These are phyloP conservation scores for Galleria mellonella DNA, from an alignment of 1,140 invertebrate genomes.

Conservation along the genomic window DNA sequence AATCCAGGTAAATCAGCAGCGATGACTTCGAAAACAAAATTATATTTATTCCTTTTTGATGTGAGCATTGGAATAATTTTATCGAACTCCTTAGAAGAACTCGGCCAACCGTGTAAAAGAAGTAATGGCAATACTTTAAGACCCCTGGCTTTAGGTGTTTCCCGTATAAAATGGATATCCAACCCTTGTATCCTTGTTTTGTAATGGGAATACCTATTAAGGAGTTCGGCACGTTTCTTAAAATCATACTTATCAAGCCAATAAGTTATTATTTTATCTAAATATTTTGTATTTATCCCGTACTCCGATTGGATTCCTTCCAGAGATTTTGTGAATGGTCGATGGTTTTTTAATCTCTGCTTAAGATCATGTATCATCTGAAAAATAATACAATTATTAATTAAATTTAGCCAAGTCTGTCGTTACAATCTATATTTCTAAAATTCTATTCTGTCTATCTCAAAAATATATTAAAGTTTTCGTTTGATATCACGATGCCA, in stretches of 20 bases:
- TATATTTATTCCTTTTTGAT: constrained; percentile 72
- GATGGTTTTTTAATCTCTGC: constrained; percentile 74
- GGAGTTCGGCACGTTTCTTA: constrained; percentile 76
- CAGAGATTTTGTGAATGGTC: constrained; percentile 76
- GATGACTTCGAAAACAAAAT: constrained; percentile 88
- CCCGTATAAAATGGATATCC: constrained; percentile 84
- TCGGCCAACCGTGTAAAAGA: constrained; percentile 95
- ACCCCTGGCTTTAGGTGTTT: constrained; percentile 60
- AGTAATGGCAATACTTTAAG: constrained; percentile 82
- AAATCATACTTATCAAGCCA: constrained; percentile 87
- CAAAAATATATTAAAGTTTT: too few species aligned
- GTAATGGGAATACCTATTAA: constrained; percentile 85
- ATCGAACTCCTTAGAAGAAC: constrained; percentile 90
- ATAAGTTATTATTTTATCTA: constrained; percentile 80
- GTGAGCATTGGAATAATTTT: constrained; percentile 86
- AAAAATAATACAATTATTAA: neutral
- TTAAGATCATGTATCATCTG: constrained; percentile 80
- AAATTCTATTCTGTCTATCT: too few species aligned
- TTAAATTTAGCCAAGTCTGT: too few species aligned
- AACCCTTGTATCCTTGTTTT: constrained; percentile 83
- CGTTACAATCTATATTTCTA: too few species aligned
- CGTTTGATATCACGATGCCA: too few species aligned
- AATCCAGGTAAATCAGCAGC: constrained; percentile 89
- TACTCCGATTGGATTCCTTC: constrained; percentile 83
- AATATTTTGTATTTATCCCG: constrained; percentile 83